Evolutionary conservation across 2,888 invertebrate genomes (phyloP).

Genomic region (Pocota personata): DNA sequence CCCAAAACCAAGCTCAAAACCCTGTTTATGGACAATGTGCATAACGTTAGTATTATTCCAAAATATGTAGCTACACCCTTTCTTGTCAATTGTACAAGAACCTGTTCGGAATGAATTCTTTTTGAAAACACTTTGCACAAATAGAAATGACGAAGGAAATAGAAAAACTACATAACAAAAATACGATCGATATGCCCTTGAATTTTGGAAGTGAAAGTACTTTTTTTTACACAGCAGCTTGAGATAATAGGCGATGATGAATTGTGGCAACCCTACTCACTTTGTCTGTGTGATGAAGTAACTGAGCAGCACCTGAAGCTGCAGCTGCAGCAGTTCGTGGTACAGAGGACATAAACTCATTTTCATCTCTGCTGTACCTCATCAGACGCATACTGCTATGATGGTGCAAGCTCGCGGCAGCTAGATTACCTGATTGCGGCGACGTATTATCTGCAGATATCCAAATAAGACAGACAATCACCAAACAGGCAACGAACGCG

Average conservation of each 20-base stretch:
- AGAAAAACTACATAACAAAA: background rate
- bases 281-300: conserved; percentile 58
- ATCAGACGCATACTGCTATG: conserved; percentile 70
- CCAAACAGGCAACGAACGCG: conserved; percentile 74
- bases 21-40: too few relatives aligned
- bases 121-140: conserved; percentile 43
- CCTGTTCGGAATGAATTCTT: conserved; percentile 18
- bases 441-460: conserved; percentile 75
- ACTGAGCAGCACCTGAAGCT: conserved; percentile 43
- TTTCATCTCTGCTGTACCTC: conserved; percentile 69
- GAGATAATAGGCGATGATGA: conserved; percentile 12
- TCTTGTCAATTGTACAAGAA: background rate
- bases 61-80: background rate
- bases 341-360: conserved; percentile 74
- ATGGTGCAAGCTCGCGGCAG: conserved; percentile 53
- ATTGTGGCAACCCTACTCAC: conserved; percentile 77
- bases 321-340: conserved; percentile 62
- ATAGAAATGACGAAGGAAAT: background rate
- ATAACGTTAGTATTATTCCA: too few relatives aligned
- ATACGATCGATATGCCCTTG: background rate
- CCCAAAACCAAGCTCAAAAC: too few relatives aligned
- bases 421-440: conserved; percentile 69
- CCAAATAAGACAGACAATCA: conserved; percentile 78
- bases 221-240: conserved; percentile 2
- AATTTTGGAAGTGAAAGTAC: conserved; percentile 5